Percentiles rank a stretch among this genome's conserved stretches.
phyloP scores from a whole-genome alignment of 2,113 vertebrate species.

The Ciconia stormi region DNA sequence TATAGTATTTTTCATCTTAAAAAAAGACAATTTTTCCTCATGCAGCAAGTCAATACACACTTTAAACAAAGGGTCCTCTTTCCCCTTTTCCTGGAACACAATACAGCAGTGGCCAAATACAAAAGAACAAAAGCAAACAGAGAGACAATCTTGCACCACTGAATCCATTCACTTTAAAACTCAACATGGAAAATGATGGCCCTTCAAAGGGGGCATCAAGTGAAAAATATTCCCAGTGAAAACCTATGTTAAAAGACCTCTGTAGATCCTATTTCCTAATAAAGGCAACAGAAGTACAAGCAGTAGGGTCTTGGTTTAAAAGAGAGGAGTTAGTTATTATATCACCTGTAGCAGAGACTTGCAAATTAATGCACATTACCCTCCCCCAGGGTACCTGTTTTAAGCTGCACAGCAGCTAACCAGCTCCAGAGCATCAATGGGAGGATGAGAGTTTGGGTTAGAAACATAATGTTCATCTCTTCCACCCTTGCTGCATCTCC shows the following conservation, averaged over 20 bases:
- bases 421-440: not conserved
- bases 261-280: not conserved
- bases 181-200: not conserved
- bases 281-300: not conserved
- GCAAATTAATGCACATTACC: not conserved
- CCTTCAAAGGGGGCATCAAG: not conserved
- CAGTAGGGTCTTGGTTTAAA: not conserved
- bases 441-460: not conserved
- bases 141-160: not conserved
- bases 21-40: not conserved
- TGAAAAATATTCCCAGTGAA: not conserved
- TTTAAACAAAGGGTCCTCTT: not conserved
- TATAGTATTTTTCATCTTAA: not conserved
- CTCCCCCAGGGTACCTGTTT: not conserved
- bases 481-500: not conserved
- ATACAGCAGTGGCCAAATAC: not conserved
- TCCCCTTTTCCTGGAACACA: not conserved
- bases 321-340: not conserved
- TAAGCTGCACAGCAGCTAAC: not conserved
- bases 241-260: not conserved
- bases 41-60: not conserved
- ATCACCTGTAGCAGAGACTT: not conserved
- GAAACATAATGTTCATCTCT: not conserved
- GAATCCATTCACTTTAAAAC: not conserved
- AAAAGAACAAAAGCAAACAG: not conserved